phyloP scores from a whole-genome alignment of 2,113 vertebrate species.

The Ptilonorhynchus violaceus region DNA sequence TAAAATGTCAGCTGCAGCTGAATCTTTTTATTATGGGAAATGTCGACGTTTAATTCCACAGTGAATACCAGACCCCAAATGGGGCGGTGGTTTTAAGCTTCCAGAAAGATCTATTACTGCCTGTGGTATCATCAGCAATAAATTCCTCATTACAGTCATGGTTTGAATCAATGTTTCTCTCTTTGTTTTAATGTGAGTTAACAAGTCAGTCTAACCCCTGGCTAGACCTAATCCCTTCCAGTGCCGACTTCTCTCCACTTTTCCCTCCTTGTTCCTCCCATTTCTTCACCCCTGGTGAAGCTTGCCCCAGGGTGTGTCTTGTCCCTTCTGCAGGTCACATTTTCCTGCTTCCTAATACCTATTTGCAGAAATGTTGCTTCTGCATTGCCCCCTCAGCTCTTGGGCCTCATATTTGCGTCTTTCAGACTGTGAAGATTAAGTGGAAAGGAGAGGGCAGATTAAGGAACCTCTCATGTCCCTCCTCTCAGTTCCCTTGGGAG shows the following conservation, averaged over 20 bases:
- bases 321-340: neutral
- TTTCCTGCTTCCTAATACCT: neutral
- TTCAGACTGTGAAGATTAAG: fast-evolving
- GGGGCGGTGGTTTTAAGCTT: neutral
- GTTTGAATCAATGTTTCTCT: neutral
- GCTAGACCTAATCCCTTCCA: neutral
- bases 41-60: neutral
- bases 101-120: neutral
- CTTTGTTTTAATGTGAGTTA: neutral
- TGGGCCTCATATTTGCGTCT: neutral
- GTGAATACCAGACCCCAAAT: neutral
- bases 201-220: neutral
- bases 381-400: neutral
- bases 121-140: neutral
- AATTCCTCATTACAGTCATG: neutral
- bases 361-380: neutral
- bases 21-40: neutral
- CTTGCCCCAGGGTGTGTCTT: neutral
- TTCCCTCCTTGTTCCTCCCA: neutral
- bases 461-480: neutral
- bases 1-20: neutral
- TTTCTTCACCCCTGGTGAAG: neutral
- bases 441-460: neutral
- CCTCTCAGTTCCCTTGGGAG: neutral
- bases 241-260: neutral